Evolutionary conservation across 2,113 vertebrate species (phyloP), one percentile per base, ranked within the genome.

Genomic region (Triplophysa rosa): DNA sequence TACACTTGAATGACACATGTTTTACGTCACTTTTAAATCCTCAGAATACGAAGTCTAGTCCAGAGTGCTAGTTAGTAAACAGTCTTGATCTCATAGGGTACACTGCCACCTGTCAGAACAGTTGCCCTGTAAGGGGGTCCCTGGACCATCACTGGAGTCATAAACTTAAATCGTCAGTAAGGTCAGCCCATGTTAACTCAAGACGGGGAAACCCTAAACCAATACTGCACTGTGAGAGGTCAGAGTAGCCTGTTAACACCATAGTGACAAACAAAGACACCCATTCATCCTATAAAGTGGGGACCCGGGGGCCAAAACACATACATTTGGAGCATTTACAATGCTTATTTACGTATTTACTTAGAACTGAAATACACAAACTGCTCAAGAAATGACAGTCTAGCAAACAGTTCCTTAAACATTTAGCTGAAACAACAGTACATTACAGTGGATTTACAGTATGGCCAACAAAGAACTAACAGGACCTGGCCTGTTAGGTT

Each of bases 101-200:
- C 80, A 87, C 67, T 89, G 89, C 85, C 87, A 89, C 82, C 84
- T 89, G 87, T 86, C 83, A 85, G 84, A 88, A 45, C 19, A 69
- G 47, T 83, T 65, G 11, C 29, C 65, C 14, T 78, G 74, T n/a
- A 42, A 16, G 7, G 70, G 19, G 59, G 67, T 80, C 67, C 62
- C 26, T n/a, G 67, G 42, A 21, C 62, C 69, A 86, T 85, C 8
- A 68, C 12, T 58, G 54, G 79, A 85, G 67, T 78, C 80, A 71
- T 88, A 77, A 87, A 85, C 85, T 82, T 78, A 19, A 21, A 37
- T 47, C 49, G n/a, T 37, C 54, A 70, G 77, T 74, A 86, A 87
- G 67, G 85, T 82, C 37, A 67, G 71, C 82, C 70, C 71, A 62
- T 19, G 80, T 72, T 80, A 82, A 78, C 75, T 64, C 26, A n/a